Evolutionary conservation across 2,113 vertebrate genomes (phyloP), one percentile per base, ranked within the genome.

Genomic region (Nannospalax galili): DNA sequence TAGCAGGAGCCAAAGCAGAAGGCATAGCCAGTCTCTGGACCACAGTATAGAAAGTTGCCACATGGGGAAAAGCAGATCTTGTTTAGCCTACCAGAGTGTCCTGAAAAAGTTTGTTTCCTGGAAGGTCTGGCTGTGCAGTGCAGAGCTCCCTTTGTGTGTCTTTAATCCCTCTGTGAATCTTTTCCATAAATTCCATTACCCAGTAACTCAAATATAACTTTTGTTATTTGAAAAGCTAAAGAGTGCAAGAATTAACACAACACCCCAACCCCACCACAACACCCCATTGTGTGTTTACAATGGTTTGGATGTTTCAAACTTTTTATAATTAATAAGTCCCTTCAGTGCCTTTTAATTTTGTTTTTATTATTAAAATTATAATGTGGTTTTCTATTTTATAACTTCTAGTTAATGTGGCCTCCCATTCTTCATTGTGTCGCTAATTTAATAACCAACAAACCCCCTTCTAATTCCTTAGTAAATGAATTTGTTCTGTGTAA

Each of bases 371-470:
- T 91, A 93, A 96, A 95, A 95, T 96, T 92, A 60, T 95, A 95
- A 86, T 84, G 37, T 91, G 62, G 65, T 90, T 96, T 97, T 95
- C 48, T 73, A 81, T 97, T 96, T 98, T 95, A 95, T 81, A 94
- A 95, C 91, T 96, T 93, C 80, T 22, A 85, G 90, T n/a, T 92
- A 97, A 95, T 94, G 69, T 8, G 30, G 14, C 37, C 70, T 94
- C 90, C 69, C 72, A 67, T 94, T 97, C 75, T 94, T 96, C 80
- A 88, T 85, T 70, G 35, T 93, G 91, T 92, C 84, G 67, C 77
- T 95, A 94, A 96, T 95, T 96, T 96, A 97, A 97, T 96, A 95
- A 95, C 86, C 60, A 95, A 95, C 77, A 95, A 95, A 97, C 77
- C 94, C 93, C 87, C 52, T 91, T 91, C 94, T 95, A 97, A 96